These are phyloP conservation scores for Hyaena hyaena DNA, from an alignment of 2,113 vertebrate genomes.

Conservation along the genomic window DNA sequence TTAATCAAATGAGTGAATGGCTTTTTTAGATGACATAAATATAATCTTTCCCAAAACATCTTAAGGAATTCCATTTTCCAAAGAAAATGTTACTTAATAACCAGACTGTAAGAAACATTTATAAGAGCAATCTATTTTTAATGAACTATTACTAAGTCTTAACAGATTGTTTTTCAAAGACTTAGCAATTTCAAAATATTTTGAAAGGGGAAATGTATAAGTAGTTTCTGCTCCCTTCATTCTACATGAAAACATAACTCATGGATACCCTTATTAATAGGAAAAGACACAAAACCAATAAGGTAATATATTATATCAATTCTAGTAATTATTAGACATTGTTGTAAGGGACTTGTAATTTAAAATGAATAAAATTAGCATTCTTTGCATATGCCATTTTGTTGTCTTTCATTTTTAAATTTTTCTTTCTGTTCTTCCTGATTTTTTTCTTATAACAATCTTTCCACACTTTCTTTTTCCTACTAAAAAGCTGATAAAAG, in stretches of 20 bases:
- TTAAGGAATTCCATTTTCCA: background rate
- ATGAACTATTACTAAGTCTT: background rate
- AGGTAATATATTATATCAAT: background rate
- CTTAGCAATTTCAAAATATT: background rate
- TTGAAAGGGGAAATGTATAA: background rate
- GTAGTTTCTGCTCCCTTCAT: background rate
- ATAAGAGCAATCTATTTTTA: background rate
- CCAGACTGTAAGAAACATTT: background rate
- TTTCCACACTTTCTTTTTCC: background rate
- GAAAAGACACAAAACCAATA: background rate
- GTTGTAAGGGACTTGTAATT: background rate
- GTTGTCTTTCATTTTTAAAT: background rate
- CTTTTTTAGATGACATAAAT: background rate
- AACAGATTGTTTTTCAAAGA: conserved; percentile 1
- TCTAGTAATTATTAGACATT: background rate
- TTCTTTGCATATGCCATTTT: background rate
- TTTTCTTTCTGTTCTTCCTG: background rate
- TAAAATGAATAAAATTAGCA: background rate
- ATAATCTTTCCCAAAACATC: background rate
- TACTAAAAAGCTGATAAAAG: background rate
- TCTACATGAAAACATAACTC: background rate
- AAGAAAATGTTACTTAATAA: background rate
- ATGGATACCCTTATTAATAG: background rate
- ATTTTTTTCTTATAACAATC: background rate
- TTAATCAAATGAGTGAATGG: background rate